Evolutionary conservation across 2,113 vertebrate genomes (phyloP), one percentile per base, ranked within the genome.

Genomic region (Heterotis niloticus): DNA sequence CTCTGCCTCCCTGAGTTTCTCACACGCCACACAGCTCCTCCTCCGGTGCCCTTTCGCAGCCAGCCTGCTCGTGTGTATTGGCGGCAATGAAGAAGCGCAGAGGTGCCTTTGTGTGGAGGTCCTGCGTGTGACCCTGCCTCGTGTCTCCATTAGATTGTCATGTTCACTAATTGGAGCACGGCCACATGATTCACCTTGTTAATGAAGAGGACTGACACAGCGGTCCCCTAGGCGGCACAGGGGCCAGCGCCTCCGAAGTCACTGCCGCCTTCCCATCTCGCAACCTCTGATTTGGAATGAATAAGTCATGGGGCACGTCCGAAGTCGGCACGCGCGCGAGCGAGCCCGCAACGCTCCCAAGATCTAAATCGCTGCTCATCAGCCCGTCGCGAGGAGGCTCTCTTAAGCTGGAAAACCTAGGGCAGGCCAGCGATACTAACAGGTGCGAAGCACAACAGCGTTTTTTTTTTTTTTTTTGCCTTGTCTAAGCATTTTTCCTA

Each of bases 151-250:
- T 94, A 95, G 94, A 94, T 97, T 96, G 95, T 96, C 96, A 94
- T 95, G 95, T 96, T 96, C 94, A 91, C 96, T 98, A 98, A 99
- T 99, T 98, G 98, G 96, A 95, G 95, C 94, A 93, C 93, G 92
- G 94, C 95, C 90, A 95, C 94, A 94, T 95, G 96, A 96, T 97
- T 97, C 98, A 99, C 97, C 98, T 98, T 97, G 96, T 97, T 99
- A 98, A 99, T 99, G 98, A 98, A 96, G 96, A 96, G 95, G 95
- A 96, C 95, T 96, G 92, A 95, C 94, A 95, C 93, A 92, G 93
- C 92, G 90, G 88, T 92, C 95, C 94, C 87, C 88, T 82, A 91
- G 96, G 94, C 91, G 83, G 85, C 86, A 90, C 88, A 88, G 92
- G 92, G 94, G 89, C 91, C 90, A 86, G 82, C 92, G 94, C 94